These are phyloP conservation scores for Oryzias woworae DNA, from an alignment of 2,113 vertebrate genomes.

Conservation along the genomic window DNA sequence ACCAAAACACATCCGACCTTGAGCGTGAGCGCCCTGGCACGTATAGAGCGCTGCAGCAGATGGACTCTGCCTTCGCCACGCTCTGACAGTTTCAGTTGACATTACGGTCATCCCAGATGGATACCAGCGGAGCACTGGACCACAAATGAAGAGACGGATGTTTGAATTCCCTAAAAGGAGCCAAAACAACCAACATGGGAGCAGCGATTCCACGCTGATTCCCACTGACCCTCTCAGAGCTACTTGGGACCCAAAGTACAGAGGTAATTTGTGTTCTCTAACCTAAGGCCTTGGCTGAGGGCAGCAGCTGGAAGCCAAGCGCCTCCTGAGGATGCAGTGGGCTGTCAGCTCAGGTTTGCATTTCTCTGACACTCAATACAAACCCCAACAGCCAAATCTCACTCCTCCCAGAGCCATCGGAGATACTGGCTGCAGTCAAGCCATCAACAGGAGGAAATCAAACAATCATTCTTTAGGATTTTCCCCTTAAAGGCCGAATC, in stretches of 20 bases:
- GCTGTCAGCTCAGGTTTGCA: conserved; percentile 54
- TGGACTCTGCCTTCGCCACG: conserved; percentile 24
- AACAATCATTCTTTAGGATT: conserved; percentile 33
- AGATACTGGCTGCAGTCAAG: conserved; percentile 28
- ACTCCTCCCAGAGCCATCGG: conserved; percentile 39
- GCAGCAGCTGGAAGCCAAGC: conserved; percentile 48
- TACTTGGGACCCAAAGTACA: conserved; percentile 26
- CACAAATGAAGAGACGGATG: conserved; percentile 30
- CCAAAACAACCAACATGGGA: conserved; percentile 49
- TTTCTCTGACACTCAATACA: conserved; percentile 59
- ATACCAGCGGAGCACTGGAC: conserved; percentile 34
- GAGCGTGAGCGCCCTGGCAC: conserved; percentile 39
- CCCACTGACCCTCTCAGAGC: conserved; percentile 31
- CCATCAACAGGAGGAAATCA: conserved; percentile 55
- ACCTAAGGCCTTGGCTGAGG: conserved; percentile 51
- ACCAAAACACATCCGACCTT: conserved; percentile 61
- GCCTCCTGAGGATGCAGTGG: conserved; percentile 52
- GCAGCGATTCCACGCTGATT: conserved; percentile 37
- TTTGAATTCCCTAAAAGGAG: conserved; percentile 40
- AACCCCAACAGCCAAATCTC: conserved; percentile 39
- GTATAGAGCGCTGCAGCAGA: conserved; percentile 5
- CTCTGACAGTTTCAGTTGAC: conserved; percentile 33
- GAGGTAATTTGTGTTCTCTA: conserved; percentile 37
- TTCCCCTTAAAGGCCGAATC: conserved; percentile 27
- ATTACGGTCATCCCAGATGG: conserved; percentile 37